Percentiles rank a stretch among this genome's conserved stretches.
phyloP scores from a whole-genome alignment of 2,113 vertebrate genomes.

The Perca fluviatilis region DNA sequence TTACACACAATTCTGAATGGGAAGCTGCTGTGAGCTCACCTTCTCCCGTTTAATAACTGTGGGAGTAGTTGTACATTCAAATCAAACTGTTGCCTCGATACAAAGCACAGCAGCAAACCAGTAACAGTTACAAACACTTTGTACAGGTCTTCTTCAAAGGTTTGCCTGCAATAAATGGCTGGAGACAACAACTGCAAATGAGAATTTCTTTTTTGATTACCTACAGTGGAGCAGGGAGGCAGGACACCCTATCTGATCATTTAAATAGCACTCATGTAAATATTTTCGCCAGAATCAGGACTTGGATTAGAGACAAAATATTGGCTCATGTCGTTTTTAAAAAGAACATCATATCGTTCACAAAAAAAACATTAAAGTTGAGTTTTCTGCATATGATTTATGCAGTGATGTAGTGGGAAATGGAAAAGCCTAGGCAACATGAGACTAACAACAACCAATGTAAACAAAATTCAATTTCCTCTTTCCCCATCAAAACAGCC shows the following conservation, averaged over 20 bases:
- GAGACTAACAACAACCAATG: constrained; percentile 40
- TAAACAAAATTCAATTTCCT: constrained; percentile 61
- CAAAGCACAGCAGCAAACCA: constrained; percentile 27
- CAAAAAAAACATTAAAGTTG: constrained; percentile 23
- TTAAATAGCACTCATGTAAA: constrained; percentile 18
- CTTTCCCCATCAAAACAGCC: constrained; percentile 36
- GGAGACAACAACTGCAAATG: constrained; percentile 26
- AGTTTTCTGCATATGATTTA: constrained; percentile 31
- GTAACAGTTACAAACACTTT: neutral
- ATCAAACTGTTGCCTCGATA: constrained; percentile 31
- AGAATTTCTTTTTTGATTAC: constrained; percentile 15
- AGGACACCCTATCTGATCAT: constrained; percentile 18
- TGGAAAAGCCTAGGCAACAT: neutral
- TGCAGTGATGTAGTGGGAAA: constrained; percentile 4
- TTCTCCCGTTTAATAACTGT: constrained; percentile 25
- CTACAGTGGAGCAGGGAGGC: constrained; percentile 10
- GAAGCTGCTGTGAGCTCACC: constrained; percentile 20
- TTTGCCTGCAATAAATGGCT: constrained; percentile 4
- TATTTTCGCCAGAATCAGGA: constrained; percentile 9
- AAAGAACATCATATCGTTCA: constrained; percentile 29
- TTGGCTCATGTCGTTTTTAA: neutral
- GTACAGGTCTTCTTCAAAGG: constrained; percentile 32
- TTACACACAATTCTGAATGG: neutral
- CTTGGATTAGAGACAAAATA: neutral
- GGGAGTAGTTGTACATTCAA: constrained; percentile 5